phyloP scores from a whole-genome alignment of 2,797 vertebrate species.

The Mustela erminea region DNA sequence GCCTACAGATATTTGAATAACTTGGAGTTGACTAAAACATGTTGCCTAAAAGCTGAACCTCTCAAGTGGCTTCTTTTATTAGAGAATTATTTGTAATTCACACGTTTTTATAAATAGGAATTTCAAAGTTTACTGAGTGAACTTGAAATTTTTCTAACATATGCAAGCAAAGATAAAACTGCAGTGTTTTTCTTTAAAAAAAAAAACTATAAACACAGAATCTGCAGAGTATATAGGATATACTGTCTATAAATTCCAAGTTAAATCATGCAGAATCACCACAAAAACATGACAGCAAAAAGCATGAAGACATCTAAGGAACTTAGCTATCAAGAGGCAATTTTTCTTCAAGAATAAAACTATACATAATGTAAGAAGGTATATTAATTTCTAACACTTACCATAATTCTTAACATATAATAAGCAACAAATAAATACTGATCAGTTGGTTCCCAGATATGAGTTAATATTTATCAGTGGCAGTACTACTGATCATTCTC shows the following conservation, averaged over 20 bases:
- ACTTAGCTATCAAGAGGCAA: not conserved
- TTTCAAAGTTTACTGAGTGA: not conserved
- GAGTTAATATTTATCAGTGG: not conserved
- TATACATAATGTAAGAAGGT: not conserved
- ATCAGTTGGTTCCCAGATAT: not conserved
- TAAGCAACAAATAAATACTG: not conserved
- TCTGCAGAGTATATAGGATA: not conserved
- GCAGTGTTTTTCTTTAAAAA: not conserved
- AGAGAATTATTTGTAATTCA: constrained; percentile 19
- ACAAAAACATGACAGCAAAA: not conserved
- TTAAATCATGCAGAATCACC: not conserved
- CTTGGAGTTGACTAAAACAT: not conserved
- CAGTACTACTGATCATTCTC: not conserved
- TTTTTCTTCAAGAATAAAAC: constrained; percentile 8
- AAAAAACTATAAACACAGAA: not conserved
- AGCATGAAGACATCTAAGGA: not conserved
- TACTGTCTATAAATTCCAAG: not conserved
- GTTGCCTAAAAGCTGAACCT: not conserved
- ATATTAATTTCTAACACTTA: not conserved
- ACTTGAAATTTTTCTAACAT: not conserved
- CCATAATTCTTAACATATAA: not conserved
- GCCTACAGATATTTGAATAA: not conserved
- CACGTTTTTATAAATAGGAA: not conserved
- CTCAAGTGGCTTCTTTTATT: not conserved
- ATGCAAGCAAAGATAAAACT: constrained; percentile 52